phyloP scores from a whole-genome alignment of 2,113 vertebrate species.

The Suricata suricatta region DNA sequence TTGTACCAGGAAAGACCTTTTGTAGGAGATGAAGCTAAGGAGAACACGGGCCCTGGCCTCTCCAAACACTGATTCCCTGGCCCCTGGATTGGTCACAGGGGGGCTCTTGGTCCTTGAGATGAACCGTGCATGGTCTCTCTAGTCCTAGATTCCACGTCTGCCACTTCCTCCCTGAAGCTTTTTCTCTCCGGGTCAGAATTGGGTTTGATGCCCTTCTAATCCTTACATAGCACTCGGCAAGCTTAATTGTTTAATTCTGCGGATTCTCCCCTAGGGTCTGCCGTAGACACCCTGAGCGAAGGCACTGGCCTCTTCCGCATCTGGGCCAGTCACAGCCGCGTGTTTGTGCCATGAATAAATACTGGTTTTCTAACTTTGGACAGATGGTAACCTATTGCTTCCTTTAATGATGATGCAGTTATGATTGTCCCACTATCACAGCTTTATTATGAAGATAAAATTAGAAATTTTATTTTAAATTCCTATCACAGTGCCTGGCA shows the following conservation, averaged over 20 bases:
- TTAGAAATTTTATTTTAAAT: slow-evolving; percentile 19
- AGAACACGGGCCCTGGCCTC: neutral
- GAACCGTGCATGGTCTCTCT: neutral
- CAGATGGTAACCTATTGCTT: slow-evolving; percentile 2
- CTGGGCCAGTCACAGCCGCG: neutral
- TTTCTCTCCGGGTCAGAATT: neutral
- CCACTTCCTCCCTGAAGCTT: neutral
- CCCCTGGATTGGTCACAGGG: neutral
- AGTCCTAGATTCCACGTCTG: neutral
- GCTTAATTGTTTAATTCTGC: neutral
- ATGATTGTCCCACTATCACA: neutral
- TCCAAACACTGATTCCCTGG: neutral
- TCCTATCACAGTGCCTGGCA: neutral
- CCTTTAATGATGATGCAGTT: slow-evolving; percentile 21
- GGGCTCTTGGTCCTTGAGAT: neutral
- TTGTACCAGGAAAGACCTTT: slow-evolving; percentile 39
- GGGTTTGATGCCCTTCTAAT: neutral
- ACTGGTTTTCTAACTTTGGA: slow-evolving; percentile 45
- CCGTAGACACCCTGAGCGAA: neutral
- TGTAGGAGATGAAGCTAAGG: slow-evolving; percentile 40
- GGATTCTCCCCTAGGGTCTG: neutral
- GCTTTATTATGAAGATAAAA: slow-evolving; percentile 29
- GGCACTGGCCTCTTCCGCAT: neutral
- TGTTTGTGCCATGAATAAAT: neutral
- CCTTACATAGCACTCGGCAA: neutral